These are phyloP conservation scores for Philotrypesis tridentata DNA, from an alignment of 1,140 invertebrate genomes.

Conservation along the genomic window DNA sequence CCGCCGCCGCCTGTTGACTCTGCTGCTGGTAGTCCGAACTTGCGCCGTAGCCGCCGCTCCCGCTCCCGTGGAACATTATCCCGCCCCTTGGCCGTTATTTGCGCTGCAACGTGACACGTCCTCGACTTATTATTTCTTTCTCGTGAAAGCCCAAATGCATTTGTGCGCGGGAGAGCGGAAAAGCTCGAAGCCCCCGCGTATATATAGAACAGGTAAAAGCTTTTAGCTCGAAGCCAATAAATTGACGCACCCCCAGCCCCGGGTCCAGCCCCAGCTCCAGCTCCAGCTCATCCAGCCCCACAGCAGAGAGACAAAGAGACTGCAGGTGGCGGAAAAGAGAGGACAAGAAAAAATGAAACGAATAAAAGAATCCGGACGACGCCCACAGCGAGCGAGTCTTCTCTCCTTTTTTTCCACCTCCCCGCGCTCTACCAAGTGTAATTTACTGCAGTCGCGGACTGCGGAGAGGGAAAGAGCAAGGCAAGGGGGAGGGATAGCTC, in stretches of 20 bases:
- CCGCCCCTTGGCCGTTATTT: constrained; percentile 60
- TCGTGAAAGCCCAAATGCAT: too few species aligned
- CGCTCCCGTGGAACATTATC: constrained; percentile 72
- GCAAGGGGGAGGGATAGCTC: background rate
- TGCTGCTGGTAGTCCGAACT: constrained; percentile 71
- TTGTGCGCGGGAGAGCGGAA: too few species aligned
- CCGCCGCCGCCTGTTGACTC: constrained; percentile 61
- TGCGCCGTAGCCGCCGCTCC: constrained; percentile 69
- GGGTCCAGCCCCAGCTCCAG: too few species aligned
- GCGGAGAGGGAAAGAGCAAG: background rate
- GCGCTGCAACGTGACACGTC: constrained; percentile 60
- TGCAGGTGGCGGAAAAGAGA: background rate
- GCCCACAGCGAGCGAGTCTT: background rate
- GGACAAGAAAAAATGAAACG: background rate
- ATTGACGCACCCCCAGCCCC: too few species aligned
- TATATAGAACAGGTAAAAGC: background rate
- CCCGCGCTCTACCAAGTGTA: background rate
- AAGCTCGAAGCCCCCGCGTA: background rate
- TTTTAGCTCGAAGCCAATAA: background rate
- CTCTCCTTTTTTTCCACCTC: background rate
- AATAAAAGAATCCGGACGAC: background rate
- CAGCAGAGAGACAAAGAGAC: background rate
- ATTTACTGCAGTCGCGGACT: too few species aligned
- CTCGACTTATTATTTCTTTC: too few species aligned
- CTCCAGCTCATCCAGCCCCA: too few species aligned